phyloP scores from a whole-genome alignment of 2,888 invertebrate genomes.

The Philopedon plagiatum region DNA sequence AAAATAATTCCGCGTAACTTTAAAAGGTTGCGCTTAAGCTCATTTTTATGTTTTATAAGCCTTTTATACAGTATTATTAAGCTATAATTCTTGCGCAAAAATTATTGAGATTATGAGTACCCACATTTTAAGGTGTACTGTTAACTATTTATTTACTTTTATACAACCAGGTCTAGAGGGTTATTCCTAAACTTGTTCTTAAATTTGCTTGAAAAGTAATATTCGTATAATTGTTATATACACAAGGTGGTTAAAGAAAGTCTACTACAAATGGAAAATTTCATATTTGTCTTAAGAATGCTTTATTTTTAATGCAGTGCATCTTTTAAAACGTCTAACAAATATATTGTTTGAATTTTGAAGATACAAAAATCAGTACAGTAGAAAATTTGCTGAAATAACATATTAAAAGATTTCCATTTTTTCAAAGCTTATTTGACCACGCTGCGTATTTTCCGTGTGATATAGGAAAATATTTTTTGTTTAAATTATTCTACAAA shows the following conservation, averaged over 20 bases:
- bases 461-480: constrained; percentile 39
- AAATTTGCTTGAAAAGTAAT: constrained; percentile 9
- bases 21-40: constrained; percentile 22
- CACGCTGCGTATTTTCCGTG: too few relatives aligned
- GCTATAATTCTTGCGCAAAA: constrained; percentile 20
- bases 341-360: too few relatives aligned
- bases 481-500: constrained; percentile 40
- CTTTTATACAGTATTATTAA: constrained; percentile 43
- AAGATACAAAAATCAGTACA: too few relatives aligned
- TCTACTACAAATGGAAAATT: neutral
- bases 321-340: too few relatives aligned
- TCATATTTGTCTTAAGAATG: too few relatives aligned
- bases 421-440: too few relatives aligned
- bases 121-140: constrained; percentile 31
- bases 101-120: constrained; percentile 41
- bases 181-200: neutral
- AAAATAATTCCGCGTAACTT: constrained; percentile 25
- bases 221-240: constrained; percentile 10
- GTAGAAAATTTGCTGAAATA: too few relatives aligned
- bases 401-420: too few relatives aligned
- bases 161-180: constrained; percentile 2
- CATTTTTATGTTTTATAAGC: constrained; percentile 29
- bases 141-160: constrained; percentile 6
- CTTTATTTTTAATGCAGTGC: too few relatives aligned
- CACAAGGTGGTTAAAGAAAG: neutral